Base-by-base conservation (phyloP, 2,888 invertebrate species). In the Agapostemon virescens region DNA sequence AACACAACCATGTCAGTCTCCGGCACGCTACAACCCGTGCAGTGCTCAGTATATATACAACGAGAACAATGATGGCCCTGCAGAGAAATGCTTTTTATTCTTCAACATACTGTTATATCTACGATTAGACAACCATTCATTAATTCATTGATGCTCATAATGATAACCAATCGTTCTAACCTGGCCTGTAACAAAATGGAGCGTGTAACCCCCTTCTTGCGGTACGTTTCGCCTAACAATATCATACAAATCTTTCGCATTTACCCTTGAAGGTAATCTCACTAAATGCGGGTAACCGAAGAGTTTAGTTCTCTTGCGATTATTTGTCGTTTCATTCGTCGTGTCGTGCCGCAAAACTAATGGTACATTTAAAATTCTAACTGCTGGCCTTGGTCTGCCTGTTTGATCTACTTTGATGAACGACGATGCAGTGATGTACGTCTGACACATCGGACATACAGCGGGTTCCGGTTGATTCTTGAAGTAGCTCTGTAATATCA, bases 61-160 rank as follows among this genome's bases (percentile, higher is more conserved):
- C 95, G 93, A 17, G 94, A 94, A 88, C 95, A 95, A 77, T 92
- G 93, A 82, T 94, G 92, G 73, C 95, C 95, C 95, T 95, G 87
- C 42, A 64, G 36, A 79, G 77, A 82, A 77, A 49, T 30, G 6
- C 11, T 13, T 42, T 69, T 40, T 30, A 69, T 42, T 74, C 45
- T 52, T 77, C 33, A 68, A 67, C 23, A 40, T 55, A 55, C 70
- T 33, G 33, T 13, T 67, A 55, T 26, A 23, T 15, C 1, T 40
- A 36, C n/a, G 15, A 9, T 63, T 23, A 52, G 2, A n/a, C 15
- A 5, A 40, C 17, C 23, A 13, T 42, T n/a, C 17, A 20, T 45
- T 38, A 26, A 42, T 20, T 55, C 2, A n/a, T 36, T 13, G 26
- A 68, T 52, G 33, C 38, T 30, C 40, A 17, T 17, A 20, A 70